Evolutionary conservation across 2,888 invertebrate species (phyloP), one percentile per base, ranked within the genome.

Genomic region (Limenitis camilla): DNA sequence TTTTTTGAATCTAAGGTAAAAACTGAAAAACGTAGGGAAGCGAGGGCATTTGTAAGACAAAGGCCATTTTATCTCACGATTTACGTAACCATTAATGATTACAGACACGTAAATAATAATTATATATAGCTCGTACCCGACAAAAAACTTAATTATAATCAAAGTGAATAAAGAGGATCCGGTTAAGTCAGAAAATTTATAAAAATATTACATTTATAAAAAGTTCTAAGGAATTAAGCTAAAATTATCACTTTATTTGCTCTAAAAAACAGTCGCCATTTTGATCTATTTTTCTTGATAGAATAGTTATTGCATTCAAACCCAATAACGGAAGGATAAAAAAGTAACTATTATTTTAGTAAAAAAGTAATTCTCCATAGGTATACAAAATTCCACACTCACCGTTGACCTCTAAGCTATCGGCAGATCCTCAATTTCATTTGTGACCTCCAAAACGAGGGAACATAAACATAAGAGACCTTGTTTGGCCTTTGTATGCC

Each of bases 391-490:
- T n/a, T n/a, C n/a, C n/a, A n/a, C 8, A 33, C 43, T 35, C 35
- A 44, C 35, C 8, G 33, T 32, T 46, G 52, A 41, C 52, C 52
- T 52, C 52, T 30, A 40, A 52, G 19, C 40, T 41, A 30, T 52
- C 41, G 8, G 27, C 41, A 38, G 47, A 42, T 48, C 47, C 47
- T 52, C 42, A 42, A 48, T 52, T 52, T 48, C 52, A 19, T 39
- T 43, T 32, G 19, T 44, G 48, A 51, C 51, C 48, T 52, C 48
- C 44, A 44, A 44, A 50, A 48, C 29, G 38, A 19, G 28, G 50
- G 56, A 49, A 41, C 40, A 28, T 53, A 49, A 56, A 51, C 44
- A 53, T 42, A 31, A n/a, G 28, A 31, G 40, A 48, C 48, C 50
- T 56, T 53, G 51, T 46, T 36, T 28, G 42, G 27, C 43, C 28